Base-by-base conservation (phyloP, 2,113 vertebrate species). In the Equus przewalskii region DNA sequence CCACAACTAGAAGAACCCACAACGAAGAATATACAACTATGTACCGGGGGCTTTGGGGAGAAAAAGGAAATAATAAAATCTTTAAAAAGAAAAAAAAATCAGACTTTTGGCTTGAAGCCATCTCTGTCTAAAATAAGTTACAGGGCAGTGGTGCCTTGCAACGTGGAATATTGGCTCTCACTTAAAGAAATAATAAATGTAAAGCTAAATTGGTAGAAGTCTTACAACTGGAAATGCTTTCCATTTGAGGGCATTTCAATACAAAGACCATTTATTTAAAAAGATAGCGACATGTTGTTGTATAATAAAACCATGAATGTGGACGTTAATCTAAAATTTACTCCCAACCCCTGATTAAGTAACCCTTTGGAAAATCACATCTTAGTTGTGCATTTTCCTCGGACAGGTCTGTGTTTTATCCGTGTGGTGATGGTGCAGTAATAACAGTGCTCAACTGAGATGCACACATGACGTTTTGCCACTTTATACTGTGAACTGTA, bases 91-190 rank as follows among this genome's bases (percentile, higher is more conserved):
- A n/a, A n/a, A 65, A 96, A 26, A 85, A 82, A 62, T 78, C 46
- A 85, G 79, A 89, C 41, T 94, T 95, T 95, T 75, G 91, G 36
- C 46, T 91, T 28, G 60, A 94, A 86, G 76, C 79, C 60, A 30
- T 75, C 56, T 73, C 54, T 82, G 26, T 54, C 10, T 81, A 46
- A 94, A 94, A 80, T 87, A 79, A 96, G 44, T 54, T 41, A 6
- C 44, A 51, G 51, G 73, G 70, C 46, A 83, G 44, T 69, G 30
- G 7, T 30, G 3, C 41, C 46, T 82, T 85, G 36, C 46, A 67
- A 73, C 4, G 15, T n/a, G 21, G 14, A 36, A n/a, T 44, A 30
- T 44, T 19, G 46, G 21, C 1, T 30, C 6, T 80, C 5, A 49
- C 73, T 84, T 15, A 49, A 75, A 80, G 91, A 51, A 58, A 1